Percentiles rank a stretch among this genome's conserved stretches.
Evolutionary conservation across 1,140 invertebrate genomes (phyloP).

Genomic region (Caerostris extrusa): DNA sequence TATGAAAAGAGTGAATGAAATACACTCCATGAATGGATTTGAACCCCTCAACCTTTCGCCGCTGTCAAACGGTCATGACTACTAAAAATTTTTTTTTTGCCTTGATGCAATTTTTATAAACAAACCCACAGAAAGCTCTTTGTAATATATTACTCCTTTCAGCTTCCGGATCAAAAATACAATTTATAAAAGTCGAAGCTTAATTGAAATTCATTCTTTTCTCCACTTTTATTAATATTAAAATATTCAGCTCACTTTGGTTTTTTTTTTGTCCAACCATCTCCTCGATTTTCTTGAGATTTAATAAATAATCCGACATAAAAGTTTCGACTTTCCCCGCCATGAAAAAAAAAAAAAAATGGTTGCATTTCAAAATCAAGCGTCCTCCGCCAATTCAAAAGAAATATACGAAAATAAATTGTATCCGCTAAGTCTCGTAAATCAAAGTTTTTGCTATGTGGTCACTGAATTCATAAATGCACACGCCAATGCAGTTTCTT

Average conservation of each 20-base stretch:
- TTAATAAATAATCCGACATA: constrained; percentile 8
- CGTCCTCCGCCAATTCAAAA: not conserved
- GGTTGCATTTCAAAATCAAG: not conserved
- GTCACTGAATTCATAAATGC: constrained; percentile 57
- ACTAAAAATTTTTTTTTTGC: too few species aligned
- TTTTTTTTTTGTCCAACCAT: not conserved
- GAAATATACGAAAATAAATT: constrained; percentile 47
- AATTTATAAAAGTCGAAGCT: not conserved
- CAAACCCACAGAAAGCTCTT: too few species aligned
- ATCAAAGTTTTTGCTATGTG: constrained; percentile 47
- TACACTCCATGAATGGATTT: too few species aligned
- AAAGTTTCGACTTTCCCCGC: not conserved
- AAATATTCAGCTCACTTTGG: not conserved
- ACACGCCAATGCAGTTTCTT: constrained; percentile 29
- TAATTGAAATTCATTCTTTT: not conserved
- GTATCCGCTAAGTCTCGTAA: not conserved
- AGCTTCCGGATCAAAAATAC: too few species aligned
- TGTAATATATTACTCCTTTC: too few species aligned
- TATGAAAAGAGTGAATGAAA: too few species aligned
- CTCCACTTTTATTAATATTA: not conserved
- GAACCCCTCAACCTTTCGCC: too few species aligned
- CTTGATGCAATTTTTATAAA: too few species aligned
- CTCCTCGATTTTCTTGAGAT: not conserved
- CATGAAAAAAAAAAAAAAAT: not conserved
- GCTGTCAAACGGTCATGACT: too few species aligned